phyloP scores from a whole-genome alignment of 2,113 vertebrate species.

The Pseudolaguvia tuberculata region DNA sequence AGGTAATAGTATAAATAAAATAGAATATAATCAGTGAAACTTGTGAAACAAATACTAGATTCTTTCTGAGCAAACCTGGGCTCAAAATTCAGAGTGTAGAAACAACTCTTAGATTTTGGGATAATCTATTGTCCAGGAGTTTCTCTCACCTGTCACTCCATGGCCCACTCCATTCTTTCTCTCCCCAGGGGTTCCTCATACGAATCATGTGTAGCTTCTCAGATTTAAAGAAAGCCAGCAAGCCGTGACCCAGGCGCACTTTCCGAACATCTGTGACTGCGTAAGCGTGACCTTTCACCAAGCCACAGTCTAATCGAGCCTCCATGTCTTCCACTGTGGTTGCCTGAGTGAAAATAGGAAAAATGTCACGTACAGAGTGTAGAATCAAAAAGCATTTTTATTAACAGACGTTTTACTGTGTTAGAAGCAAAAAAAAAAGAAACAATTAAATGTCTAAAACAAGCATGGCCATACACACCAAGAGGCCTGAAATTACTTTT shows the following conservation, averaged over 20 bases:
- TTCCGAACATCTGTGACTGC: conserved; percentile 84
- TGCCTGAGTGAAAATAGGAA: conserved; percentile 64
- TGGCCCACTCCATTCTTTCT: conserved; percentile 90
- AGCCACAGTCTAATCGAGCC: conserved; percentile 78
- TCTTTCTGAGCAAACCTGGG: no score
- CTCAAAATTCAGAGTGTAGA: no score
- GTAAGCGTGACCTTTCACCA: conserved; percentile 95
- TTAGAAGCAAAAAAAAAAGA: no score
- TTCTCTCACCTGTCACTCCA: conserved; percentile 90
- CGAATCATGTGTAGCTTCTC: conserved; percentile 95
- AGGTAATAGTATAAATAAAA: no score
- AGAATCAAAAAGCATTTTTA: no score
- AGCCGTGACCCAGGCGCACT: conserved; percentile 83
- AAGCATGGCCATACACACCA: no score
- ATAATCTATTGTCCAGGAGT: neutral
- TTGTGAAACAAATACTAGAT: no score
- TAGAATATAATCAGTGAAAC: no score
- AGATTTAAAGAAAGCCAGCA: conserved; percentile 85
- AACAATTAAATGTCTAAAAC: no score
- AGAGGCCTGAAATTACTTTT: no score
- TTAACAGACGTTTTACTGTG: no score
- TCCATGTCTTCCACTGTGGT: conserved; percentile 82
- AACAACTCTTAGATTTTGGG: no score
- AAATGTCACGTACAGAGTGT: neutral
- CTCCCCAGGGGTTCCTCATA: conserved; percentile 92